phyloP scores from a whole-genome alignment of 2,113 vertebrate species.

The Ellobius talpinus region DNA sequence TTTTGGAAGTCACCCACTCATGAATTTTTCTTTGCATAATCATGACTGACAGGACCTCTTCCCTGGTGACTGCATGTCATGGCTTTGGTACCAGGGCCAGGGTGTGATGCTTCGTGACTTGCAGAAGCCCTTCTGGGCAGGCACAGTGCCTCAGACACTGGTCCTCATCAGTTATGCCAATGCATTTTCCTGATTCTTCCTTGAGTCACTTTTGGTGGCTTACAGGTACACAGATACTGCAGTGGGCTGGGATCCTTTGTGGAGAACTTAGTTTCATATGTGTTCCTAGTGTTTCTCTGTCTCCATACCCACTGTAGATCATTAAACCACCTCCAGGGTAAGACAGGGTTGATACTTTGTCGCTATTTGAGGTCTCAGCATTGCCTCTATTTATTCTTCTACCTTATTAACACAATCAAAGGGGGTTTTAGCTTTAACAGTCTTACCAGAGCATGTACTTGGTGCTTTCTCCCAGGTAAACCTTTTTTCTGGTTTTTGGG shows the following conservation, averaged over 20 bases:
- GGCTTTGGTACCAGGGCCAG: background rate
- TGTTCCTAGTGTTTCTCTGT: background rate
- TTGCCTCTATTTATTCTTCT: fast-evolving
- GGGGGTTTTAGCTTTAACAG: background rate
- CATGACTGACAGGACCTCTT: background rate
- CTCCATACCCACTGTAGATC: background rate
- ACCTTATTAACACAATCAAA: background rate
- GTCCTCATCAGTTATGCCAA: background rate
- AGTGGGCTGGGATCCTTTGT: background rate
- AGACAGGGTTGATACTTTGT: background rate
- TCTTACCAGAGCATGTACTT: background rate
- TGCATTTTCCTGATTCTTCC: background rate
- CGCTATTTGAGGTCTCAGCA: background rate
- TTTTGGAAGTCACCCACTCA: background rate
- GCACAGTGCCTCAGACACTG: background rate
- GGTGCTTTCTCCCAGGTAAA: background rate
- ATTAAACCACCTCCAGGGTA: background rate
- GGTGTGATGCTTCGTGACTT: background rate
- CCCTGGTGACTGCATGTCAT: background rate
- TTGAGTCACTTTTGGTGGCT: background rate
- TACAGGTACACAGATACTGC: background rate
- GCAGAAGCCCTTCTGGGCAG: background rate
- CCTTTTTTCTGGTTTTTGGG: background rate
- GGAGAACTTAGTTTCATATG: background rate
- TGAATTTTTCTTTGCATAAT: background rate